Percentiles rank a stretch among this genome's conserved stretches.
These are phyloP conservation scores for Coreoperca whiteheadi DNA, from an alignment of 2,113 vertebrate genomes.

Conservation along the genomic window DNA sequence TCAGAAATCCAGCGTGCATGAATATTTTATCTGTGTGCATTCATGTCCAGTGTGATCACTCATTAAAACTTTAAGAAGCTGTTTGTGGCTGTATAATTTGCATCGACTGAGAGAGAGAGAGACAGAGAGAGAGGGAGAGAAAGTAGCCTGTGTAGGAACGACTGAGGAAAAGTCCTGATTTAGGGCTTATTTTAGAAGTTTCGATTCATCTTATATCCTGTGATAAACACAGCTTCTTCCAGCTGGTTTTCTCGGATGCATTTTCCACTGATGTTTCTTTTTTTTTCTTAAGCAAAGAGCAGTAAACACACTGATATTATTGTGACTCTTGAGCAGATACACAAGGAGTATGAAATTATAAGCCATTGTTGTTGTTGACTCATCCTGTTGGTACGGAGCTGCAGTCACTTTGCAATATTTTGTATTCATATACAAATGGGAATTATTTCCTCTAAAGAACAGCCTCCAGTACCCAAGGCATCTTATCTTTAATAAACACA, in stretches of 20 bases:
- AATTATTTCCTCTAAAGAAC: constrained; percentile 67
- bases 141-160: background rate
- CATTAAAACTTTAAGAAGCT: constrained; percentile 75
- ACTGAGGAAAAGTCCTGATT: constrained; percentile 49
- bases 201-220: constrained; percentile 47
- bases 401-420: constrained; percentile 61
- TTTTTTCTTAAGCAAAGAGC: constrained; percentile 52
- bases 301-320: constrained; percentile 58
- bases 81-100: constrained; percentile 73
- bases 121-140: constrained; percentile 12
- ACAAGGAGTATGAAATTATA: constrained; percentile 58
- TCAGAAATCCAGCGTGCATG: constrained; percentile 70
- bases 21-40: constrained; percentile 77
- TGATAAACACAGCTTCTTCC: constrained; percentile 43
- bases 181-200: constrained; percentile 53
- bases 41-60: constrained; percentile 73
- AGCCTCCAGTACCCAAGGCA: constrained; percentile 51
- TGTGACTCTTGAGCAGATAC: constrained; percentile 50
- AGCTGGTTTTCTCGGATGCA: constrained; percentile 36
- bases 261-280: constrained; percentile 40
- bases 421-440: constrained; percentile 72
- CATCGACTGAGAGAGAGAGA: constrained; percentile 41
- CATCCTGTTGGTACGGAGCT: constrained; percentile 62
- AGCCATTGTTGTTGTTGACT: constrained; percentile 66
- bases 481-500: constrained; percentile 77